These are phyloP conservation scores for Fulica atra DNA, from an alignment of 2,113 vertebrate species.

Conservation along the genomic window DNA sequence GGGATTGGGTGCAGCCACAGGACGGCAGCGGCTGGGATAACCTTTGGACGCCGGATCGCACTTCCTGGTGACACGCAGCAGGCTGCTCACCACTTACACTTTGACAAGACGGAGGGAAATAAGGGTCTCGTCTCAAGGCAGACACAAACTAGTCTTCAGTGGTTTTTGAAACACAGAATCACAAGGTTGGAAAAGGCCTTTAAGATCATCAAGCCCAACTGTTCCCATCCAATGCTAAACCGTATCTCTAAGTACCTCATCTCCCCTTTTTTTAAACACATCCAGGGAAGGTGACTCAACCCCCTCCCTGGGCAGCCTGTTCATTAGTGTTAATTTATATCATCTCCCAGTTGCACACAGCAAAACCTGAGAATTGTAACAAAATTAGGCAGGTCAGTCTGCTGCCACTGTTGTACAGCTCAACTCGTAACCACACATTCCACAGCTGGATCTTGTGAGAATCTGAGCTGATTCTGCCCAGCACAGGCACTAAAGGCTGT, in stretches of 20 bases:
- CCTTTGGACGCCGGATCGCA: not conserved
- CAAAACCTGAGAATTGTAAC: not conserved
- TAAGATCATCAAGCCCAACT: too few relatives aligned
- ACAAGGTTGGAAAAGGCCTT: too few relatives aligned
- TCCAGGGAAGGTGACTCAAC: too few relatives aligned
- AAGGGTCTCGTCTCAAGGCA: not conserved
- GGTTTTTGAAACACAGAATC: not conserved
- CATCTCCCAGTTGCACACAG: not conserved
- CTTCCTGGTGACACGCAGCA: not conserved
- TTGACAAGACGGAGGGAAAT: not conserved
- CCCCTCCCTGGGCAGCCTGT: too few relatives aligned
- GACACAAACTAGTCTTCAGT: not conserved
- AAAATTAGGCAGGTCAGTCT: not conserved
- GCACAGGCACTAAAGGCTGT: not conserved
- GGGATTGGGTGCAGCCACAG: not conserved
- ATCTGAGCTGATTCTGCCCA: not conserved
- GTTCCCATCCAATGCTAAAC: too few relatives aligned
- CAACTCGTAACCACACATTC: not conserved
- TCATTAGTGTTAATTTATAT: not conserved
- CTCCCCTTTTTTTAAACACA: too few relatives aligned
- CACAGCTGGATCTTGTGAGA: not conserved
- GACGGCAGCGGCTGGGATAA: not conserved
- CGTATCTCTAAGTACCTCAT: too few relatives aligned
- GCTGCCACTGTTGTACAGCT: not conserved
- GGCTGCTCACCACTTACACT: not conserved